Conservation (phyloP, 2,888 invertebrate species). For the Chydorus sphaericus region DNA sequence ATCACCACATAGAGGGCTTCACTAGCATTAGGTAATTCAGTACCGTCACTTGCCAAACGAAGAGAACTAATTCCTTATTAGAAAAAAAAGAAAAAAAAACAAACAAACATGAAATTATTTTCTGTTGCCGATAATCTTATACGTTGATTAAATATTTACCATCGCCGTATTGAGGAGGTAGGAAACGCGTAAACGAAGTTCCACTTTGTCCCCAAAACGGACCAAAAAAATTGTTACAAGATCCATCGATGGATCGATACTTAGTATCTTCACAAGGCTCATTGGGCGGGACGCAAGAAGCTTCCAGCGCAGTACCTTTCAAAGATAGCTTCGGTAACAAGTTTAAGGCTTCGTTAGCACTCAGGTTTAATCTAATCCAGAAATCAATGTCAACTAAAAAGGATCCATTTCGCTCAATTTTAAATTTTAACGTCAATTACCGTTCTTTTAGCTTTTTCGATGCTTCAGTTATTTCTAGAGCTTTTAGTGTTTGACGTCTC, state of each 20-base stretch:
- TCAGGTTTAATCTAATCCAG: not conserved
- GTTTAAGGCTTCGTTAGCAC: not conserved
- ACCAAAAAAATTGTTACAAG: slow-evolving; percentile 76
- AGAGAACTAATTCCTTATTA: slow-evolving; percentile 43
- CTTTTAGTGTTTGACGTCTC: not conserved
- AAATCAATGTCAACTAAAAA: not conserved
- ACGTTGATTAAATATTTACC: too few species aligned
- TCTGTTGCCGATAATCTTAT: too few species aligned
- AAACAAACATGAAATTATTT: too few species aligned
- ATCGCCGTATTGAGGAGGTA: slow-evolving; percentile 57
- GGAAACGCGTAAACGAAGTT: slow-evolving; percentile 54
- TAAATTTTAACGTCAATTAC: not conserved
- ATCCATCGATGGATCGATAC: slow-evolving; percentile 63
- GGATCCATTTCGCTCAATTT: not conserved
- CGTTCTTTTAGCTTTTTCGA: not conserved
- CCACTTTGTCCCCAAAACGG: slow-evolving; percentile 69
- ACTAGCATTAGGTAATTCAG: slow-evolving; percentile 26
- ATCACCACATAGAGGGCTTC: not conserved
- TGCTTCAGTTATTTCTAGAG: not conserved
- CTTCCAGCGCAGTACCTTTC: not conserved
- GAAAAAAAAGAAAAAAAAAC: not conserved
- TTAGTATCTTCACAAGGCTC: slow-evolving; percentile 39
- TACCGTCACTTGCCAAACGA: slow-evolving; percentile 70
- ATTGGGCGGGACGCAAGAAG: not conserved
- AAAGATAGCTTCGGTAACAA: not conserved